Conservation (phyloP, 1,140 invertebrate genomes). For the Drosophila busckii region DNA sequence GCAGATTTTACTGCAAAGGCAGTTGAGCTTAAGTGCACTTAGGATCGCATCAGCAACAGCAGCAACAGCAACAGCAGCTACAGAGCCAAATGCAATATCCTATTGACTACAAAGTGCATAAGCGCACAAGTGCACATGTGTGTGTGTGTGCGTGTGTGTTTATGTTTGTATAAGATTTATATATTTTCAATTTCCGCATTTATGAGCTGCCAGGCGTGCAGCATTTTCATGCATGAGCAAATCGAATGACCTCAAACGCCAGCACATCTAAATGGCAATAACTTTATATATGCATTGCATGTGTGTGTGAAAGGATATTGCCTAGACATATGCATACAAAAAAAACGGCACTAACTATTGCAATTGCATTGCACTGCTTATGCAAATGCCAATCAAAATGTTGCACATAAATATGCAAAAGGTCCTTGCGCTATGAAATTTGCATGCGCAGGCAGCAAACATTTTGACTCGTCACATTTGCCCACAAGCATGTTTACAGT, state of each 20-base stretch:
- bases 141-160: background rate
- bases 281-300: constrained; percentile 31
- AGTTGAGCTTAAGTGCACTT: constrained; percentile 9
- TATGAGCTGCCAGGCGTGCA: constrained; percentile 56
- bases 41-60: constrained; percentile 1
- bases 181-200: constrained; percentile 71
- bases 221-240: constrained; percentile 67
- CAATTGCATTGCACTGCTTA: constrained; percentile 73
- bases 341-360: constrained; percentile 6
- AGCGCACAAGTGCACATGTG: background rate
- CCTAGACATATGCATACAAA: constrained; percentile 26
- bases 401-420: constrained; percentile 32
- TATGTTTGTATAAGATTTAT: constrained; percentile 50
- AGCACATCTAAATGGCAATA: constrained; percentile 53
- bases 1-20: constrained; percentile 12
- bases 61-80: background rate
- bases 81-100: constrained; percentile 19
- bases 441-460: constrained; percentile 40
- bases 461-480: constrained; percentile 26
- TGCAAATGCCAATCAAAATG: constrained; percentile 74
- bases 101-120: constrained; percentile 5
- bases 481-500: constrained; percentile 33
- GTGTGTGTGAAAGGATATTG: constrained; percentile 23
- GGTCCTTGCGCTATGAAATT: constrained; percentile 21
- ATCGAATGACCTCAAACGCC: constrained; percentile 44